Base-by-base conservation (phyloP, 2,113 vertebrate genomes). In the Isurus oxyrinchus region DNA sequence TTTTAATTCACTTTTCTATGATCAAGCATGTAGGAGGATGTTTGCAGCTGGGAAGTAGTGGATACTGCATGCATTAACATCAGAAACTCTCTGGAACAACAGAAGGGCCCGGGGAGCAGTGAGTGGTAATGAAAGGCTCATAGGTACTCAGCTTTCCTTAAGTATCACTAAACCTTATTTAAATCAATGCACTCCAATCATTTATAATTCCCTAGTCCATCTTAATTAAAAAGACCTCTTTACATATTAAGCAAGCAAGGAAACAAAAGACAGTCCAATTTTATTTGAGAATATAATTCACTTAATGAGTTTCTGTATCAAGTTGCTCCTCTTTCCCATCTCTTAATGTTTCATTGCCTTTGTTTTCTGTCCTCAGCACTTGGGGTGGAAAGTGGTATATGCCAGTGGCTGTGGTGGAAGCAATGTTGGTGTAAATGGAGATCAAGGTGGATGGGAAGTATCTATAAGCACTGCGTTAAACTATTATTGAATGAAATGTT, bases 201-300 rank as follows among this genome's bases (percentile, higher is more conserved):
- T 95, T 94, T 95, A 76, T 1, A 44, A 40, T 69, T 69, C 23
- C 44, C 21, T 53, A 27, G 44, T 31, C 63, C 40, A 49, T 44
- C 63, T 95, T 95, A 95, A 72, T 95, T 44, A 95, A 72, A 95
- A 53, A 95, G 19, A 67, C 49, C 44, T 95, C 11, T 95, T 95
- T 72, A 76, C 40, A 95, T 95, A 95, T 53, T 95, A 95, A 95
- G 27, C 31, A 95, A 95, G 53, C 94, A 95, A 53, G n/a, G 55
- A 95, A 69, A 35, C 44, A 95, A 95, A 91, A 35, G 21, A 72
- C 49, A 14, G 13, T 95, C 35, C 67, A 55, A 95, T 55, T 95
- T 69, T 25, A 19, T 72, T 95, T 95, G 66, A 55, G 67, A 55
- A 95, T 76, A 55, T 55, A 14, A 31, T 72, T 95, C 66, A 95